These are phyloP conservation scores for Bruchidius siliquastri DNA, from an alignment of 2,888 invertebrate species.

Conservation along the genomic window DNA sequence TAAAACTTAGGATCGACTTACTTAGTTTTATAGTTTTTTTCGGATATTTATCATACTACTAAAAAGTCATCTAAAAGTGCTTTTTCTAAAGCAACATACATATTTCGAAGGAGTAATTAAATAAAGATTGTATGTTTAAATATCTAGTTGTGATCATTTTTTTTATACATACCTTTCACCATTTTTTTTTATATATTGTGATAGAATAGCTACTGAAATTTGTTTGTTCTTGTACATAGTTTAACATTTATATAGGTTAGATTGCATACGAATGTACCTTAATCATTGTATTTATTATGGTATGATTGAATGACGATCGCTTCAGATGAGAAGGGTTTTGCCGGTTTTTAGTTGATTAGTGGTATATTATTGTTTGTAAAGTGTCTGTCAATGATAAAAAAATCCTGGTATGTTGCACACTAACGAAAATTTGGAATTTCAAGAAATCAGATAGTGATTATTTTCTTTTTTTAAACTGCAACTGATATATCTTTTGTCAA, in stretches of 20 bases:
- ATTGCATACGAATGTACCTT: not conserved
- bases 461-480: not conserved
- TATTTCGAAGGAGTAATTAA: not conserved
- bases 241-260: not conserved
- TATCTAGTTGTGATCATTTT: not conserved
- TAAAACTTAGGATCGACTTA: not conserved
- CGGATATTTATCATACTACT: not conserved
- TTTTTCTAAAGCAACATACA: not conserved
- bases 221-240: not conserved
- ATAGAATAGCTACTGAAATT: not conserved
- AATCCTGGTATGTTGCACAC: no score
- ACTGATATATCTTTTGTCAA: no score
- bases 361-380: not conserved
- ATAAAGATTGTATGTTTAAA: not conserved
- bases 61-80: not conserved
- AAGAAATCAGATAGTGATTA: no score
- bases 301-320: not conserved
- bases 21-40: not conserved
- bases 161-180: not conserved
- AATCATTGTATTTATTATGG: not conserved
- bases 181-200: not conserved
- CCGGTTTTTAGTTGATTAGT: not conserved
- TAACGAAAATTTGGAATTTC: no score
- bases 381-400: no score
- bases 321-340: not conserved